Conservation (phyloP, 2,113 vertebrate species). For the Pterophyllum scalare region DNA sequence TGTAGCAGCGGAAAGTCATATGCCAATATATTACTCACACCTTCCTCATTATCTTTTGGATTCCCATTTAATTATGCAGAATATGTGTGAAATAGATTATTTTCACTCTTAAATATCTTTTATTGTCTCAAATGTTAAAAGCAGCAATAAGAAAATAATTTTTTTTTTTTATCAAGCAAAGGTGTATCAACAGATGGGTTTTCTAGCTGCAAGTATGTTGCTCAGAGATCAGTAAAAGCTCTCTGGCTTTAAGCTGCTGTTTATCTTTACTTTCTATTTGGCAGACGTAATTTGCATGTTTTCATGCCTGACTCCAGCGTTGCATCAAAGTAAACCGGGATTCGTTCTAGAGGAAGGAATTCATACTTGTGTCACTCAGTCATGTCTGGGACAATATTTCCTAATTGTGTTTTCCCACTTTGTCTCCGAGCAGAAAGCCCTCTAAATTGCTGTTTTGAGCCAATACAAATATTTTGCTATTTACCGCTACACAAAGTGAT, state of each 20-base stretch:
- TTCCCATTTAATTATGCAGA: constrained; percentile 30
- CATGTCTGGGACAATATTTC: neutral
- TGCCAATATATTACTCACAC: constrained; percentile 40
- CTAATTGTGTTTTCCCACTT: neutral
- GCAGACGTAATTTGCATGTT: neutral
- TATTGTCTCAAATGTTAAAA: neutral
- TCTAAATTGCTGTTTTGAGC: neutral
- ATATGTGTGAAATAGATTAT: constrained; percentile 5
- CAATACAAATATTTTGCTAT: neutral
- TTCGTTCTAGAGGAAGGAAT: neutral
- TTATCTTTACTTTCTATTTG: constrained; percentile 27
- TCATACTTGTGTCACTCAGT: constrained; percentile 1
- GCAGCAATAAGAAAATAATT: neutral
- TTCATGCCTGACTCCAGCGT: constrained; percentile 6
- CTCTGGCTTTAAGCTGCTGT: constrained; percentile 24
- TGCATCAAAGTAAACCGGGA: constrained; percentile 7
- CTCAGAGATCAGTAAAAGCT: constrained; percentile 19
- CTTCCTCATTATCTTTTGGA: constrained; percentile 17
- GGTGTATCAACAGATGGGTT: constrained; percentile 20
- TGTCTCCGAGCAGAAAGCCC: neutral
- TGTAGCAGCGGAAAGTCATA: constrained; percentile 43
- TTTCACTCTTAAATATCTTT: neutral
- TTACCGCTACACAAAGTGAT: neutral
- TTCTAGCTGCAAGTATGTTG: constrained; percentile 12
- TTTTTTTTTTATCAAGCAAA: neutral